Conservation (phyloP, 2,888 invertebrate species). For the Sarcophaga subvicina region DNA sequence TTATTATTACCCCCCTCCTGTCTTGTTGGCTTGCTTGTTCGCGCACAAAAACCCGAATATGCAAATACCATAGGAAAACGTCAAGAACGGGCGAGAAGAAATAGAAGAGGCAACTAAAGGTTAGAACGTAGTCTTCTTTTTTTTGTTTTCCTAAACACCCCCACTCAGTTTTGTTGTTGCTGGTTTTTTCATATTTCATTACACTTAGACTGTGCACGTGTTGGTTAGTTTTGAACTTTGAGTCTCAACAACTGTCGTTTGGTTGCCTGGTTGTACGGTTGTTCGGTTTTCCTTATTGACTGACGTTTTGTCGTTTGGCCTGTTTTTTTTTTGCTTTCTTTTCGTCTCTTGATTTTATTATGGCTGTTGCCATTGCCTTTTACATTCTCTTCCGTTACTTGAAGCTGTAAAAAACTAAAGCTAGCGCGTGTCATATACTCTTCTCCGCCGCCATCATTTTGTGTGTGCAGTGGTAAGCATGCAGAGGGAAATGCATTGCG, state of each 20-base stretch:
- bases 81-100: not conserved
- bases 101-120: not conserved
- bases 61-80: conserved; percentile 7
- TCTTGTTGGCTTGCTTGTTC: too few species aligned
- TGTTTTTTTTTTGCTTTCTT: conserved; percentile 50
- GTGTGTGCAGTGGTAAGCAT: conserved; percentile 18
- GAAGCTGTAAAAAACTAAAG: conserved; percentile 58
- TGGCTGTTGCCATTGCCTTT: not conserved
- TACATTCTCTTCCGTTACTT: conserved; percentile 47
- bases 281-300: conserved; percentile 5
- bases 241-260: conserved; percentile 64
- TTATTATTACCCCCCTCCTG: not conserved
- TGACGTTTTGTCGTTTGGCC: conserved; percentile 65
- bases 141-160: conserved; percentile 3
- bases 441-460: conserved; percentile 25
- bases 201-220: conserved; percentile 63
- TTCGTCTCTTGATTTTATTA: conserved; percentile 31
- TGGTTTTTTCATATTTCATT: conserved; percentile 64
- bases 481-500: conserved; percentile 47
- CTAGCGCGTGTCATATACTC: conserved; percentile 39
- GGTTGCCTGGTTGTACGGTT: not conserved
- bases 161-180: conserved; percentile 40
- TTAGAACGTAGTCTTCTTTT: not conserved
- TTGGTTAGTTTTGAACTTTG: conserved; percentile 64
- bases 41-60: too few species aligned